These are phyloP conservation scores for Stichopus chloronotus DNA, from an alignment of 35 echinoderm and acorn worm species.

Conservation along the genomic window DNA sequence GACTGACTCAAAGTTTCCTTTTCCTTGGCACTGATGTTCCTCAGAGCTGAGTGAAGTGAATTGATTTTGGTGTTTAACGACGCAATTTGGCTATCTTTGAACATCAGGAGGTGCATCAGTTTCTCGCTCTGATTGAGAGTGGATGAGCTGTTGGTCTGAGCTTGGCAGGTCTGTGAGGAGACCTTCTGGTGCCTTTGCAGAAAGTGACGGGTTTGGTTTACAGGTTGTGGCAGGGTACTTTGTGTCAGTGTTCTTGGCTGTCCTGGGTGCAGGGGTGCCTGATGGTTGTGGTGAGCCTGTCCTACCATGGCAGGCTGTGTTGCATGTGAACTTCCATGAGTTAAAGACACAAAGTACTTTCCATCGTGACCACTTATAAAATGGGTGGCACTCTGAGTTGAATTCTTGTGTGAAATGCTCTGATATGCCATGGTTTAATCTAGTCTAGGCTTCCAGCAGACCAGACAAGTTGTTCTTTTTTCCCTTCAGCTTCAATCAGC, in stretches of 20 bases:
- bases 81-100: slow-evolving; percentile 31
- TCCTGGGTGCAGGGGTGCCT: neutral
- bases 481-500: neutral
- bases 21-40: neutral
- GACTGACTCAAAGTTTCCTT: neutral
- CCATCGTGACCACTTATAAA: neutral
- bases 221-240: neutral
- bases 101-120: slow-evolving; percentile 32
- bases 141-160: neutral
- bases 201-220: neutral
- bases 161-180: neutral
- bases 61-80: neutral
- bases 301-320: neutral
- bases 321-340: neutral
- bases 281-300: neutral
- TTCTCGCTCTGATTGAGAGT: slow-evolving; percentile 9
- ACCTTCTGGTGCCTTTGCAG: neutral
- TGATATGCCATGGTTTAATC: slow-evolving; percentile 8
- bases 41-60: neutral
- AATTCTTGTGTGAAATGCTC: neutral
- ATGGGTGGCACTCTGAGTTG: neutral
- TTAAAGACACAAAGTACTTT: neutral
- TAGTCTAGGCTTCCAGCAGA: neutral
- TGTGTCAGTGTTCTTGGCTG: neutral
- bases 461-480: neutral